Base-by-base conservation (phyloP, 2,797 vertebrate species). In the Anguilla marmorata region DNA sequence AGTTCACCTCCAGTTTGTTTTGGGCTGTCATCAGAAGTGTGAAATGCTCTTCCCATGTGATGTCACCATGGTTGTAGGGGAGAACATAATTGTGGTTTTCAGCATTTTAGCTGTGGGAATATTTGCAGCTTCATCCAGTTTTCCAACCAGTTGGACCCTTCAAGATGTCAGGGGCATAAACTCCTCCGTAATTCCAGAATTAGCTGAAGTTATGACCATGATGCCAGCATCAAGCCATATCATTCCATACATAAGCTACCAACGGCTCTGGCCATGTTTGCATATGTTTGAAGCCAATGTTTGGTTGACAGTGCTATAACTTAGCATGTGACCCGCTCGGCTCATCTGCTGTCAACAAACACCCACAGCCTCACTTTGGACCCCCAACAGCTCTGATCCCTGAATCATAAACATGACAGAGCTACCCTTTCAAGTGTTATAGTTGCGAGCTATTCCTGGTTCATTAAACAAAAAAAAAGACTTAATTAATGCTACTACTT, bases 381-480 rank as follows among this genome's bases (percentile, higher is more conserved):
- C 60, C 30, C 85, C 69, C 54, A 86, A 52, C 37, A 79, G 11
- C 72, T 63, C 41, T 88, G 84, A 33, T 56, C 85, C 85, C 48
- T 41, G 27, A 80, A 45, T 86, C 89, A 85, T 91, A 92, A 95
- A 94, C 92, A 94, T 89, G 63, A 87, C 85, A 9, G 30, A 86
- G 85, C 84, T 87, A 88, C 30, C 82, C 82, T 83, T 87, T 90
- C 90, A 60, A 86, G 72, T 85, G 90, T 66, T 90, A 85, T 33
- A 89, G 91, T 89, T 66, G 91, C 89, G 76, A 86, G 89, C 90
- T 90, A 90, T 60, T 89, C 85, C 90, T 92, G 90, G 93, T 91
- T 93, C 72, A 79, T 79, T 79, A 50, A 82, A 86, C 92, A 92
- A 90, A 90, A 89, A 83, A 45, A 45, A 45, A 45, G 41, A 90